phyloP scores from a whole-genome alignment of 2,113 vertebrate genomes.

The Albula glossodonta region DNA sequence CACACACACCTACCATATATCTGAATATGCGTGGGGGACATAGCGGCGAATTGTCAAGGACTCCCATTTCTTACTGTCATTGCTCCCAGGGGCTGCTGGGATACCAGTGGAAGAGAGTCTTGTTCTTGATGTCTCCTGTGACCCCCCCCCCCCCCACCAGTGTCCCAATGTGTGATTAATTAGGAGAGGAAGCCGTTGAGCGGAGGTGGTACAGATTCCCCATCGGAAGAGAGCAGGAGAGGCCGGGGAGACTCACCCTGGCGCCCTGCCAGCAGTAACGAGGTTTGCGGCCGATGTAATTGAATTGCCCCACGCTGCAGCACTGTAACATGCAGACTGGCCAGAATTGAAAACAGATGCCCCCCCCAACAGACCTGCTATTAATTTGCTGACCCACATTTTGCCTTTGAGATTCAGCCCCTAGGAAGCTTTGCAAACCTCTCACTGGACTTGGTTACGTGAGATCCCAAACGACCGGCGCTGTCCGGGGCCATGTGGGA shows the following conservation, averaged over 20 bases:
- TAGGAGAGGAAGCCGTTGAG: conserved; percentile 27
- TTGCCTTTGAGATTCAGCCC: conserved; percentile 37
- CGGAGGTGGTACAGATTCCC: conserved; percentile 8
- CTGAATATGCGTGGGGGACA: neutral
- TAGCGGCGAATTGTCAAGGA: neutral
- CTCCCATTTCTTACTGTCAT: neutral
- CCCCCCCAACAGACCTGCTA: conserved; percentile 50
- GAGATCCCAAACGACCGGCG: conserved; percentile 8
- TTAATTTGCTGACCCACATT: conserved; percentile 48
- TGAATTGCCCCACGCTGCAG: conserved; percentile 50
- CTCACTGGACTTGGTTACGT: conserved; percentile 22
- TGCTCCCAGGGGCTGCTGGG: neutral
- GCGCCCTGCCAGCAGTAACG: conserved; percentile 50
- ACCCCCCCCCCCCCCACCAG: neutral
- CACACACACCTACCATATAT: neutral
- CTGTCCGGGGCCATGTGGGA: neutral
- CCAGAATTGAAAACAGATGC: conserved; percentile 65
- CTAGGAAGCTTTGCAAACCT: conserved; percentile 38
- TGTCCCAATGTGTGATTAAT: conserved; percentile 15
- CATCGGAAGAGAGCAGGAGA: conserved; percentile 8
- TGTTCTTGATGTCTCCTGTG: neutral
- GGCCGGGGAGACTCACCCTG: conserved; percentile 37
- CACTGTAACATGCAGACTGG: conserved; percentile 51
- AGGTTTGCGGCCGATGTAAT: conserved; percentile 53
- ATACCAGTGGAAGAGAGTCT: neutral